These are phyloP conservation scores for Heterotilapia buettikoferi DNA, from an alignment of 2,113 vertebrate genomes.

Conservation along the genomic window DNA sequence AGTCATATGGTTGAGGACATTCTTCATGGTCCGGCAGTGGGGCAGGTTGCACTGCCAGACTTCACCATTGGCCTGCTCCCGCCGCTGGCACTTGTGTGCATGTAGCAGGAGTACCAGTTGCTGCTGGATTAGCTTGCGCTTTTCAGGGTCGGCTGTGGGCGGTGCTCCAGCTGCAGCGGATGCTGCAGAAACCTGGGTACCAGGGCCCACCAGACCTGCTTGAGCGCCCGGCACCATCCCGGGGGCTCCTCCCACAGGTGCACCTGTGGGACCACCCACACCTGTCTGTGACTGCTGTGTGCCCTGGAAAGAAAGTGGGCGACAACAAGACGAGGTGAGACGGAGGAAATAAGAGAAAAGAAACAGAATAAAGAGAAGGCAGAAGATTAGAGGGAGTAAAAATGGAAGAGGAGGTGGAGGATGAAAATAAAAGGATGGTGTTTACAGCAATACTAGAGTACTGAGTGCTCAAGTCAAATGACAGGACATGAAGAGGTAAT, in stretches of 20 bases:
- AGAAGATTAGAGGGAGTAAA: background rate
- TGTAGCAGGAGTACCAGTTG: slow-evolving; percentile 95
- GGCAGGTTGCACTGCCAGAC: slow-evolving; percentile 95
- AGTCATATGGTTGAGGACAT: slow-evolving; percentile 98
- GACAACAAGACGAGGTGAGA: background rate
- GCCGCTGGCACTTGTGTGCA: slow-evolving; percentile 96
- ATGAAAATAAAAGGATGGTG: background rate
- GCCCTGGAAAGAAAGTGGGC: slow-evolving; percentile 33
- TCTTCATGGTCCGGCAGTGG: slow-evolving; percentile 99
- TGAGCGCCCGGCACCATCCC: slow-evolving; percentile 78
- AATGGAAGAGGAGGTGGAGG: background rate
- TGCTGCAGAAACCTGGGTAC: slow-evolving; percentile 54
- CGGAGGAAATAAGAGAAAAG: background rate
- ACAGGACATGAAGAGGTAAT: background rate
- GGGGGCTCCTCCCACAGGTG: slow-evolving; percentile 43
- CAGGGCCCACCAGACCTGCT: slow-evolving; percentile 75
- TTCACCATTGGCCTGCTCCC: slow-evolving; percentile 95
- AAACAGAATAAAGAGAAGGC: background rate
- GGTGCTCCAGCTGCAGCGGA: slow-evolving; percentile 80
- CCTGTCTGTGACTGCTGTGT: slow-evolving; percentile 43
- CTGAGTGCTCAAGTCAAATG: background rate
- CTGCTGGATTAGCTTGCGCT: slow-evolving; percentile 98
- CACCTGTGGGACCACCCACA: slow-evolving; percentile 52
- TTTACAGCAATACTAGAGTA: background rate
- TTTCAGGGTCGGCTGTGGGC: slow-evolving; percentile 94